A percentile compares a stretch with the other conserved stretches of the same genome.
phyloP scores from a whole-genome alignment of 1,140 invertebrate genomes.

The Coelopa frigida region DNA sequence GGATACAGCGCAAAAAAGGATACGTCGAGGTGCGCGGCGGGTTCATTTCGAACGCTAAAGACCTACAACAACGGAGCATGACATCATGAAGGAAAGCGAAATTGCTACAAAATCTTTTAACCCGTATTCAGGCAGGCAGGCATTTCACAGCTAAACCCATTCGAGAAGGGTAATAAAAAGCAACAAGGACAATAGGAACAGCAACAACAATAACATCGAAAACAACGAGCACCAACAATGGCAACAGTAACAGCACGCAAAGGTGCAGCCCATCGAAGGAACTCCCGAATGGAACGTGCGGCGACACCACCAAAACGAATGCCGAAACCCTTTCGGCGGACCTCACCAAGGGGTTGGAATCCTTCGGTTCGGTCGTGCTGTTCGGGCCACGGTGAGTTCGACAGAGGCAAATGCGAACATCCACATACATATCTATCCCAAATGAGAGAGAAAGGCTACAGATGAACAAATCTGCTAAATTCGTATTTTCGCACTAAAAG shows the following conservation, averaged over 20 bases:
- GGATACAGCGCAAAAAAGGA: not conserved
- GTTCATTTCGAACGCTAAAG: not conserved
- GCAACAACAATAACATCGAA: not conserved
- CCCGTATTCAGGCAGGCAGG: slow-evolving; percentile 10
- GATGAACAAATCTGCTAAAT: too few species aligned
- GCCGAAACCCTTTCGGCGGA: slow-evolving; percentile 4
- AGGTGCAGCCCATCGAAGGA: not conserved
- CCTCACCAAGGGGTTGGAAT: slow-evolving; percentile 1
- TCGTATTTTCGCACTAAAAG: too few species aligned
- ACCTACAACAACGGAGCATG: not conserved
- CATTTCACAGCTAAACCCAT: slow-evolving; percentile 45
- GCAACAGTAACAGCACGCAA: not conserved
- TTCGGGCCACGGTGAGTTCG: too few species aligned
- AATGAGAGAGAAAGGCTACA: too few species aligned
- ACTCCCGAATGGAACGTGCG: slow-evolving; percentile 19
- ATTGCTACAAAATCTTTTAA: slow-evolving; percentile 17
- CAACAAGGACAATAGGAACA: not conserved
- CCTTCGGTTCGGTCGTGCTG: too few species aligned
- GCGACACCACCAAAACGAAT: slow-evolving; percentile 39
- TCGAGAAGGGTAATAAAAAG: slow-evolving; percentile 43
- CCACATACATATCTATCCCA: too few species aligned
- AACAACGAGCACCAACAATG: not conserved
- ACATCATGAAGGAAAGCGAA: slow-evolving; percentile 5
- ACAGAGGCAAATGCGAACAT: too few species aligned
- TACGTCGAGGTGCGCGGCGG: not conserved